These are phyloP conservation scores for Allolobophora icterica DNA, from an alignment of 2,888 invertebrate species.

Conservation along the genomic window DNA sequence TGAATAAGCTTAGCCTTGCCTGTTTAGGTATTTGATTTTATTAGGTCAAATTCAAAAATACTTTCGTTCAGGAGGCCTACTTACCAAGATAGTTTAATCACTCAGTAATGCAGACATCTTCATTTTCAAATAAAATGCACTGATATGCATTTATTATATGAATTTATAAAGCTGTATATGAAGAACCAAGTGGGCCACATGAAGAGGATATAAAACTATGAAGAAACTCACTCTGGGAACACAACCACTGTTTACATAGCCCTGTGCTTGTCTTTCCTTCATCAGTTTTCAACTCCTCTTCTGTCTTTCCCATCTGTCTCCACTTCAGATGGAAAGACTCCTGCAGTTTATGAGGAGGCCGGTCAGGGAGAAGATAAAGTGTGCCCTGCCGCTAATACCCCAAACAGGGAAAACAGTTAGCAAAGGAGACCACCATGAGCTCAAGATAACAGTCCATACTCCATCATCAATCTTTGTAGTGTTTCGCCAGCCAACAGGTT, in stretches of 20 bases:
- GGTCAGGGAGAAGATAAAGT: neutral
- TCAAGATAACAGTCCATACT: neutral
- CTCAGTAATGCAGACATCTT: neutral
- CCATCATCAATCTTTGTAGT: neutral
- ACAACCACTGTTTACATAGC: neutral
- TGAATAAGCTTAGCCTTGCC: neutral
- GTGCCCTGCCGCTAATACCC: neutral
- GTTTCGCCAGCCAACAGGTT: neutral
- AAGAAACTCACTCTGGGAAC: neutral
- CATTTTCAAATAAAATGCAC: neutral
- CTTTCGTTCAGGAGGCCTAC: neutral
- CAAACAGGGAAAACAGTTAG: neutral
- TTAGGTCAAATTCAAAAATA: neutral
- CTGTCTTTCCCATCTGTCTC: neutral
- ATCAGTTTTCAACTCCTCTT: neutral
- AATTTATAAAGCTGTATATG: neutral
- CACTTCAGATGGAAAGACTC: slow-evolving; percentile 6
- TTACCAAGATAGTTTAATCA: neutral
- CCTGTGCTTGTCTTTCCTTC: neutral
- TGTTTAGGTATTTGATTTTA: neutral
- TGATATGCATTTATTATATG: neutral
- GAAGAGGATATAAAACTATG: neutral
- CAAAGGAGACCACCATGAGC: neutral
- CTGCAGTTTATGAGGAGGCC: neutral
- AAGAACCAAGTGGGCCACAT: neutral